Evolutionary conservation across 1,140 invertebrate genomes (phyloP), one percentile per base, ranked within the genome.

Genomic region (Trachymyrmex septentrionalis): DNA sequence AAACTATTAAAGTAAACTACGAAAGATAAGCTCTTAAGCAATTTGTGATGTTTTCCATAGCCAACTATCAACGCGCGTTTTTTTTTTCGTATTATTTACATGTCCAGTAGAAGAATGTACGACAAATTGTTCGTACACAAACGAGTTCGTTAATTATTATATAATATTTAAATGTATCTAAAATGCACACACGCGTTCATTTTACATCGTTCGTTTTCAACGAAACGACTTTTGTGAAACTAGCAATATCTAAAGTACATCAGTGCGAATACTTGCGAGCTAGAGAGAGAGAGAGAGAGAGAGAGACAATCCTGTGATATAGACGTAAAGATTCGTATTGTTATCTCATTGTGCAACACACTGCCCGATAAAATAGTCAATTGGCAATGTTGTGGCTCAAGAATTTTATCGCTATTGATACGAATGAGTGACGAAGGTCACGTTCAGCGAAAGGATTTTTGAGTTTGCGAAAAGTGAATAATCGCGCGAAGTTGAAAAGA

Each of bases 391-490:
- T 63, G 66, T 34, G 66, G 6, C 38, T 48, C 55, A 61, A 84
- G 55, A 84, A 84, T 84, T 61, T 84, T 84, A 84, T 84, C 80
- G 55, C 55, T 19, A 84, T 84, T 75, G 80, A 84, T 84, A 84
- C 12, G 80, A 24, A 72, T 48, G 67, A 72, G 63, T 44, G 53
- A 30, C 34, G 69, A 75, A 84, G 69, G 80, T 73, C 80, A 63
- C 24, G 69, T 44, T 21, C 44, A 10, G n/a, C 14, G 69, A 75
- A 50, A 73, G 57, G 50, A 34, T 84, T 61, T 61, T 61, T 61
- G n/a, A 73, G 14, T 61, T 84, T n/a, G 27, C 21, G 10, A 48
- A 75, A 63, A 75, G 30, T 48, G 44, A n/a, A 63, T 59, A 16
- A 9, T 3, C 67, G 55, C 38, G 21, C 19, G 3, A 73, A 48